phyloP scores from a whole-genome alignment of 1,140 invertebrate species.

The Aphelenchoides fujianensis region DNA sequence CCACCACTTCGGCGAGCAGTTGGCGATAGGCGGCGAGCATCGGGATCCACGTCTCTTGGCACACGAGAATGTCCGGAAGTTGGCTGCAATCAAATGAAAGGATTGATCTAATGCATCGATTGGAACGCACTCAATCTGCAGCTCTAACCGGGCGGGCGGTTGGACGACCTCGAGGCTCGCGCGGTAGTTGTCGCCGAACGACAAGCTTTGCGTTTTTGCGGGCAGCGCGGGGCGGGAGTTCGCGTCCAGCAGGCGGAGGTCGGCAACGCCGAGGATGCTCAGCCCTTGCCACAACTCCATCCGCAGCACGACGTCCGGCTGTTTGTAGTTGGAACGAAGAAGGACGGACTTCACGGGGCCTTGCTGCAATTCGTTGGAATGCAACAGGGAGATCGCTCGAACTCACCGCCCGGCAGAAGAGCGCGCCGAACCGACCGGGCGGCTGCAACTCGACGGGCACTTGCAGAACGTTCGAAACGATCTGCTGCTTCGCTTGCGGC shows the following conservation, averaged over 20 bases:
- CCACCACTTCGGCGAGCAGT: slow-evolving; percentile 32
- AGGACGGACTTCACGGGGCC: slow-evolving; percentile 25
- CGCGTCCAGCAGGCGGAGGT: slow-evolving; percentile 27
- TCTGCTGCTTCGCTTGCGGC: not conserved
- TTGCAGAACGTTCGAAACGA: slow-evolving; percentile 7
- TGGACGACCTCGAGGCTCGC: slow-evolving; percentile 29
- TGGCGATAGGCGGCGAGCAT: slow-evolving; percentile 43
- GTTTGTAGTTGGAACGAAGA: slow-evolving; percentile 37
- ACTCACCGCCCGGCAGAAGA: not conserved
- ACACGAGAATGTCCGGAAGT: slow-evolving; percentile 41
- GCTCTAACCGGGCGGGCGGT: not conserved
- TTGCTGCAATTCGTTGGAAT: not conserved
- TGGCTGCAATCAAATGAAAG: no score
- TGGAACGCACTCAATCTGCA: not conserved
- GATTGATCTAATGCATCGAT: no score
- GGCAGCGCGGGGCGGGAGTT: slow-evolving; percentile 18
- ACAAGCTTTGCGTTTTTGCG: slow-evolving; percentile 22
- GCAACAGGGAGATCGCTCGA: not conserved
- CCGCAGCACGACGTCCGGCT: slow-evolving; percentile 29
- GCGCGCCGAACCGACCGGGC: slow-evolving; percentile 3
- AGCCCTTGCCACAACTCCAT: slow-evolving; percentile 22
- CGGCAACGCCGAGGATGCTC: slow-evolving; percentile 22
- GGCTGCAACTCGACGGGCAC: not conserved
- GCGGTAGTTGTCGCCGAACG: slow-evolving; percentile 23
- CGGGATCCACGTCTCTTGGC: slow-evolving; percentile 34